Evolutionary conservation across 2,797 vertebrate species (phyloP).

Genomic region (Percopsis omiscomaycus): DNA sequence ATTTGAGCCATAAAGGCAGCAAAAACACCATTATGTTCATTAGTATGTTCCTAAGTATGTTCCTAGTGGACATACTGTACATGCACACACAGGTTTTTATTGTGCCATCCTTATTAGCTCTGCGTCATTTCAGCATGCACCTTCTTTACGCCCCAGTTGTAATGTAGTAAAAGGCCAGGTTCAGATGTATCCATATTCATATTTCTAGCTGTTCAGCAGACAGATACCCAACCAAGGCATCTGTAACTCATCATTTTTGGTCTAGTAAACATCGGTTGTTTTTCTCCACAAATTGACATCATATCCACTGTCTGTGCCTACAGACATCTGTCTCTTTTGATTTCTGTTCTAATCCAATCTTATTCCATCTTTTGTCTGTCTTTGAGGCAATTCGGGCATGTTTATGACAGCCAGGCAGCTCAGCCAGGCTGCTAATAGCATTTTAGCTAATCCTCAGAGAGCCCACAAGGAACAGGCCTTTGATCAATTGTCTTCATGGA

Average conservation of each 20-base stretch:
- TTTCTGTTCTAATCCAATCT: conserved; percentile 20
- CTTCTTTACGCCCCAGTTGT: too few species aligned
- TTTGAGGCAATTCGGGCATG: conserved; percentile 21
- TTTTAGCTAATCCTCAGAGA: conserved; percentile 48
- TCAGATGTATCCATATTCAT: too few species aligned
- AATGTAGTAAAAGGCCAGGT: too few species aligned
- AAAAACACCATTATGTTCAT: too few species aligned
- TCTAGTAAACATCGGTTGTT: conserved; percentile 26
- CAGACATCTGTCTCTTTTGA: conserved; percentile 37
- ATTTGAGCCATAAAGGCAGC: too few species aligned
- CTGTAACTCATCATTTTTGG: conserved; percentile 7
- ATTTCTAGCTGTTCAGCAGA: conserved; percentile 2
- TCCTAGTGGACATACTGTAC: too few species aligned
- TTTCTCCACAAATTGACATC: conserved; percentile 19
- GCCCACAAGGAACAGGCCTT: conserved; percentile 39
- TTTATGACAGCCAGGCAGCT: conserved; percentile 28
- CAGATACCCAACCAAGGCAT: conserved; percentile 1
- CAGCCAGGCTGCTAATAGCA: conserved; percentile 28
- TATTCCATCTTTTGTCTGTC: conserved; percentile 25
- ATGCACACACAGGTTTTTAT: too few species aligned
- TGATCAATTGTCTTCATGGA: conserved; percentile 52
- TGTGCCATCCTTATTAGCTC: too few species aligned
- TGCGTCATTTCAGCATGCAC: too few species aligned
- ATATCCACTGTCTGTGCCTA: conserved; percentile 31
- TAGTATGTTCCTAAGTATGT: too few species aligned